phyloP scores from a whole-genome alignment of 2,797 vertebrate genomes.

The Enteromius radiatus region DNA sequence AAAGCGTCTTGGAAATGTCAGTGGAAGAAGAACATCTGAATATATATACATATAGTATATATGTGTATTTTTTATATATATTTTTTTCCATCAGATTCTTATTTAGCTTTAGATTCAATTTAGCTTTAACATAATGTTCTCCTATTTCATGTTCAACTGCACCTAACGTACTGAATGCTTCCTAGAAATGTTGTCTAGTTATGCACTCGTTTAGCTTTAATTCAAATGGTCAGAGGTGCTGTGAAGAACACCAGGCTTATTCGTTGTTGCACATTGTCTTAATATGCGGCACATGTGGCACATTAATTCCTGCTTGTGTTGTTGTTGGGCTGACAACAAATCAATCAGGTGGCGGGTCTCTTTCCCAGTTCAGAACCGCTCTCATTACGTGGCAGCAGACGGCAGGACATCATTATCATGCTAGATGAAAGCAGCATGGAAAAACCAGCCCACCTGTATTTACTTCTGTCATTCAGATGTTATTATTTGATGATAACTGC shows the following conservation, averaged over 20 bases:
- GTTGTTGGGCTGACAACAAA: conserved; percentile 60
- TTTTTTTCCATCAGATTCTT: neutral
- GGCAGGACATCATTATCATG: conserved; percentile 60
- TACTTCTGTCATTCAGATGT: conserved; percentile 46
- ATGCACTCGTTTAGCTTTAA: neutral
- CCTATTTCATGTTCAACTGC: neutral
- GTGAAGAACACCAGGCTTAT: neutral
- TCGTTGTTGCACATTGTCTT: conserved; percentile 30
- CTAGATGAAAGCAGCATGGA: conserved; percentile 39
- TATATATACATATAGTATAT: neutral
- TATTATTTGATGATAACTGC: neutral
- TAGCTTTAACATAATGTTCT: neutral
- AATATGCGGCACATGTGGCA: conserved; percentile 3
- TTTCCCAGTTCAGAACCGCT: conserved; percentile 32
- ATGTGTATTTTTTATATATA: fast-evolving
- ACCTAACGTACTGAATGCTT: neutral
- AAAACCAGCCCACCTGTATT: neutral
- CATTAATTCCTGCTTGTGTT: conserved; percentile 52
- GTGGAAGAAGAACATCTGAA: neutral
- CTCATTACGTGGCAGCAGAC: conserved; percentile 57
- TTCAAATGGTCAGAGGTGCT: neutral
- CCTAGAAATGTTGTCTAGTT: neutral
- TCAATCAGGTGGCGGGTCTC: conserved; percentile 60
- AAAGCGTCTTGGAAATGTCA: neutral
- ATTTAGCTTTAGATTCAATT: too few species aligned